Evolutionary conservation across 2,888 invertebrate species (phyloP).

Genomic region (Patella ulyssiponensis): DNA sequence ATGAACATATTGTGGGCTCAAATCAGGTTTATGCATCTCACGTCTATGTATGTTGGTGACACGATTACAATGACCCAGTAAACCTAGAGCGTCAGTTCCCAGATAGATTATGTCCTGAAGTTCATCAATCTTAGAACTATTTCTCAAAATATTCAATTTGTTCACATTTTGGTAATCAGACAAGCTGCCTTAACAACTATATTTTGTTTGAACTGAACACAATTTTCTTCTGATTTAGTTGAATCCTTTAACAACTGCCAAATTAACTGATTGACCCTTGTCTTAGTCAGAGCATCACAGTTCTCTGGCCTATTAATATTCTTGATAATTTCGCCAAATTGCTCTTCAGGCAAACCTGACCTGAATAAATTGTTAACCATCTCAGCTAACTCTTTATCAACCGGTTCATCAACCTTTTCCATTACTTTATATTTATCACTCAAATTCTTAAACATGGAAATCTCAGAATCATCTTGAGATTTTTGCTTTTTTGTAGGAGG

Average conservation of each 20-base stretch:
- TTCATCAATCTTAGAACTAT: not conserved
- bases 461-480: not conserved
- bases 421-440: not conserved
- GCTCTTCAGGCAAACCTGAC: constrained; percentile 17
- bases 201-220: too few relatives aligned
- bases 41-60: not conserved
- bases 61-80: not conserved
- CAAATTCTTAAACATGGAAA: not conserved
- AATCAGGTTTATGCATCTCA: not conserved
- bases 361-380: constrained; percentile 22
- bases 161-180: too few relatives aligned
- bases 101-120: not conserved
- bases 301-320: constrained; percentile 22
- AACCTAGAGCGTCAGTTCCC: not conserved
- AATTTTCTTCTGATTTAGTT: not conserved
- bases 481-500: not conserved
- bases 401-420: constrained; percentile 15
- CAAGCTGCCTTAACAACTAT: too few relatives aligned
- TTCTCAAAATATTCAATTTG: not conserved
- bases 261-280: not conserved
- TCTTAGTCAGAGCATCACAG: not conserved
- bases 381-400: constrained; percentile 19
- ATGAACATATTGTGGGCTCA: not conserved
- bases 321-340: constrained; percentile 14
- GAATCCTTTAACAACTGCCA: not conserved